These are phyloP conservation scores for Diglossa cyanea DNA, from an alignment of 2,797 vertebrate species.

Conservation along the genomic window DNA sequence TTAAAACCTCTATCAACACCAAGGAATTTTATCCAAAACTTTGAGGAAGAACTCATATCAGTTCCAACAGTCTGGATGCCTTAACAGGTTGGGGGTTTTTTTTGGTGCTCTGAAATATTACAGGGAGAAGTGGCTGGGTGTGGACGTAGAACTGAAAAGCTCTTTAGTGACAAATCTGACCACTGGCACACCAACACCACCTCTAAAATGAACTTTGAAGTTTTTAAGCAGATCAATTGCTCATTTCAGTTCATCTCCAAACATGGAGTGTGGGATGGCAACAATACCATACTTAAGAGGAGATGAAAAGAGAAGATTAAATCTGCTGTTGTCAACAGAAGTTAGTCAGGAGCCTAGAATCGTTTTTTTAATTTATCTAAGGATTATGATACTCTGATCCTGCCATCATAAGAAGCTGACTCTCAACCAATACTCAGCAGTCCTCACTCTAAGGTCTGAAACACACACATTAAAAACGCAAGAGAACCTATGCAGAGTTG, in stretches of 20 bases:
- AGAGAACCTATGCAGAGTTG: not conserved
- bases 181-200: not conserved
- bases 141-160: not conserved
- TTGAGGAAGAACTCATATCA: not conserved
- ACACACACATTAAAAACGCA: not conserved
- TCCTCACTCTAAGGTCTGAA: not conserved
- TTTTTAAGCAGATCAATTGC: not conserved
- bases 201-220: not conserved
- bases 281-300: not conserved
- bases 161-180: not conserved
- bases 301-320: not conserved
- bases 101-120: not conserved
- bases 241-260: not conserved
- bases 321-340: not conserved
- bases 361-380: not conserved
- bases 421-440: not conserved
- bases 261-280: not conserved
- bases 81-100: fast-evolving
- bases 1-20: not conserved
- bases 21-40: not conserved
- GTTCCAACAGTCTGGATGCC: not conserved
- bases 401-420: not conserved
- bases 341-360: not conserved
- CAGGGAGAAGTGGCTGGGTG: not conserved
- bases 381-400: not conserved